Evolutionary conservation across 2,888 invertebrate species (phyloP).

Genomic region (Limnephilus rhombicus): DNA sequence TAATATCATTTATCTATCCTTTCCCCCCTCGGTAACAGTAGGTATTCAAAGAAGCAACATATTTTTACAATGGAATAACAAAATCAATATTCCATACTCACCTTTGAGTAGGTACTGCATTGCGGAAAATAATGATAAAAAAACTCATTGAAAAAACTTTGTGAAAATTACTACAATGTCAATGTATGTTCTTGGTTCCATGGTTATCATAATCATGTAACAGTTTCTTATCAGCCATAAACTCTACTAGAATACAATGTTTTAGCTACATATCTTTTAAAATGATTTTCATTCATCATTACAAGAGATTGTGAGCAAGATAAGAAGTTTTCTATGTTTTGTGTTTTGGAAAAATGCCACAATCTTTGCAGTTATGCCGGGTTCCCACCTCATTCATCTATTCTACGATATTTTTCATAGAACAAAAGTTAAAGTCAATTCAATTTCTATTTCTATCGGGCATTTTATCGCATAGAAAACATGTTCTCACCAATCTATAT

Average conservation of each 20-base stretch:
- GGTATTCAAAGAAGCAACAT: background rate
- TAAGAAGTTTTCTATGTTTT: background rate
- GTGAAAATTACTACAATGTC: background rate
- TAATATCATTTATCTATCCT: background rate
- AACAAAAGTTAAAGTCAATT: too few relatives aligned
- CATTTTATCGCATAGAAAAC: too few relatives aligned
- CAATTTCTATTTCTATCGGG: too few relatives aligned
- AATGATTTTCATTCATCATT: background rate
- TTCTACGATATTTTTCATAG: too few relatives aligned
- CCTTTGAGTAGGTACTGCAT: slow-evolving; percentile 1
- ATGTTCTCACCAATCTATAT: too few relatives aligned
- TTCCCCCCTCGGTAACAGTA: background rate
- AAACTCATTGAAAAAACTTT: background rate
- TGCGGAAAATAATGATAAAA: background rate
- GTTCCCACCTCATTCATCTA: too few relatives aligned
- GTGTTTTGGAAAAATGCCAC: background rate
- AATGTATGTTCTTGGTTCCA: background rate
- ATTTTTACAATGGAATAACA: background rate
- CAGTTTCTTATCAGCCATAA: background rate
- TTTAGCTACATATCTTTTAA: background rate
- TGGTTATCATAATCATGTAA: background rate
- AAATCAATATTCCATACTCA: background rate
- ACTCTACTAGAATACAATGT: background rate
- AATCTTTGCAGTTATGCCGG: background rate
- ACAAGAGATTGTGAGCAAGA: background rate